A percentile compares a stretch with the other conserved stretches of the same genome.
Conservation (phyloP, 2,797 vertebrate genomes). For the Parotocinclus haroldoi region DNA sequence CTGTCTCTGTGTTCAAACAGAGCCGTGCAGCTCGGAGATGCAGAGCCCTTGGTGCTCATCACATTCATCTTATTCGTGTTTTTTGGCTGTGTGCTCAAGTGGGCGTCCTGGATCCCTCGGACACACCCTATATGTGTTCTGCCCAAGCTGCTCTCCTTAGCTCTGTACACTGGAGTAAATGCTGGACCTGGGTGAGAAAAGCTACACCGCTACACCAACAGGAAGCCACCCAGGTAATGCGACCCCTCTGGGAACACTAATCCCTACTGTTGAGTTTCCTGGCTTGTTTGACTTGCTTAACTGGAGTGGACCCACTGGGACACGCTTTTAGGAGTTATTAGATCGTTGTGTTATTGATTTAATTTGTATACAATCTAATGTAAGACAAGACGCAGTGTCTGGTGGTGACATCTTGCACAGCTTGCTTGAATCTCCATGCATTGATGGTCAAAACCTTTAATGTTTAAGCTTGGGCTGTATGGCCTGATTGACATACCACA, state of each 20-base stretch:
- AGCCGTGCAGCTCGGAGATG: constrained; percentile 31
- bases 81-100: constrained; percentile 42
- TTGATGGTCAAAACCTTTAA: no score
- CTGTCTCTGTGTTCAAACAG: constrained; percentile 38
- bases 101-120: constrained; percentile 53
- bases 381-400: background rate
- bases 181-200: constrained; percentile 64
- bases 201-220: constrained; percentile 57
- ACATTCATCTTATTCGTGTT: constrained; percentile 25
- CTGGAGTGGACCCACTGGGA: background rate
- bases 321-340: background rate
- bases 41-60: constrained; percentile 15
- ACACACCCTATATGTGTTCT: constrained; percentile 38
- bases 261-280: constrained; percentile 11
- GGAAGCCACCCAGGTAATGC: constrained; percentile 70
- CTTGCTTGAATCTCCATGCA: no score
- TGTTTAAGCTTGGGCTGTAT: no score
- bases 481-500: no score
- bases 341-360: background rate
- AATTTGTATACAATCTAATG: background rate
- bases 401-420: no score
- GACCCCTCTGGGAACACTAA: background rate
- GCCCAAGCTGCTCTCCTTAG: constrained; percentile 59
- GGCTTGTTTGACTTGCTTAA: background rate
- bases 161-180: constrained; percentile 62